Base-by-base conservation (phyloP, 2,888 invertebrate species). In the Chalcosyrphus nemorum region DNA sequence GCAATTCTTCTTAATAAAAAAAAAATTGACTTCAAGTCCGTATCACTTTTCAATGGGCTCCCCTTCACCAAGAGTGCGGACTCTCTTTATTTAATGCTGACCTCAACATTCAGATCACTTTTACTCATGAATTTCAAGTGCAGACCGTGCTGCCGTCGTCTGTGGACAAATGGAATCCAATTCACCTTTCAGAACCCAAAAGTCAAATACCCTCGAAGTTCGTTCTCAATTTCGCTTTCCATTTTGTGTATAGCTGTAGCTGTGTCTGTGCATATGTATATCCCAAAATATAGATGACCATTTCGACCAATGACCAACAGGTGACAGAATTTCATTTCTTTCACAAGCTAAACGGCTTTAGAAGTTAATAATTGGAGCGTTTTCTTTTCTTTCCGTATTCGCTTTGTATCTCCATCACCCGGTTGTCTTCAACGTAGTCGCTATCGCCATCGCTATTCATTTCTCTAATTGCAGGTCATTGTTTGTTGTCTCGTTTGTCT, bases 401-500 rank as follows among this genome's bases (percentile, higher is more conserved):
- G 35, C n/a, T 35, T 32, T 19, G 35, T 35, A 19, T 35, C 17
- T 35, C n/a, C 19, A 56, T 56, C 56, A n/a, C 35, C 19, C 35
- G 17, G n/a, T 56, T n/a, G 35, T 19, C 5, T 21, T 35, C 35
- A 17, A 32, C 56, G 11, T 24, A 6, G 4, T 13, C 24, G 50
- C 24, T 27, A 9, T 27, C 7, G 32, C 32, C 9, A 17, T 38
- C n/a, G 32, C 56, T n/a, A 56, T 19, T 56, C 56, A 27, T 41
- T 59, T 59, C 59, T 24, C 38, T 63, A 56, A 56, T 52, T 65
- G 54, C 59, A 17, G 41, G 59, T 32, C 19, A 61, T 72, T 72
- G 71, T 52, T 52, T 32, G 17, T n/a, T 38, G 17, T 38, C 59
- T 50, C 41, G 71, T 59, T 54, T 52, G 52, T 29, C 59, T 54